phyloP scores from a whole-genome alignment of 2,888 invertebrate genomes.

The Andrena camellia region DNA sequence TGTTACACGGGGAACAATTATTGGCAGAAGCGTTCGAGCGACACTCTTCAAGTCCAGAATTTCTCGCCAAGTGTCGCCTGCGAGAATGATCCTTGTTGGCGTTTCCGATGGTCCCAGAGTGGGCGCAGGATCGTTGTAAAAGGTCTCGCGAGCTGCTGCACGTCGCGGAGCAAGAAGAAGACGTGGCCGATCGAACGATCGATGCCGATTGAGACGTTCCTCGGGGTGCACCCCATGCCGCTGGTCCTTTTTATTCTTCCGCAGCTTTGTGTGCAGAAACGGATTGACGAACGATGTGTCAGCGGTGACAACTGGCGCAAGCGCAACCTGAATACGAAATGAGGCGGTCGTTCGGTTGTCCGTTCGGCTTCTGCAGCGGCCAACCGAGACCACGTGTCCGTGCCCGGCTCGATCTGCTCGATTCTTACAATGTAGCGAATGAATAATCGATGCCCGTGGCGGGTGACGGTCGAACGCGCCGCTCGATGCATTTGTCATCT shows the following conservation, averaged over 20 bases:
- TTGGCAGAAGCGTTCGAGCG: too few species aligned
- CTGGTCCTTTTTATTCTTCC: conserved; percentile 72
- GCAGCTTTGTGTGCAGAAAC: conserved; percentile 82
- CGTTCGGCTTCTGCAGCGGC: conserved; percentile 53
- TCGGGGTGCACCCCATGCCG: conserved; percentile 66
- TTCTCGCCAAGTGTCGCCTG: background rate
- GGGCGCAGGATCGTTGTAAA: background rate
- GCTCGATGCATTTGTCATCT: conserved; percentile 51
- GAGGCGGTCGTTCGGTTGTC: conserved; percentile 72
- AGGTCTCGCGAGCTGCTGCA: conserved; percentile 10
- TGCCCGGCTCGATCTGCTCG: conserved; percentile 40
- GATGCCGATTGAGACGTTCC: conserved; percentile 81
- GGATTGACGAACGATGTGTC: conserved; percentile 85
- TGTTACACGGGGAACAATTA: too few species aligned
- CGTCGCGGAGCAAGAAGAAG: conserved; percentile 68
- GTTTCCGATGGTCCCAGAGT: background rate
- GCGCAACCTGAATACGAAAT: conserved; percentile 84
- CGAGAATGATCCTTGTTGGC: background rate
- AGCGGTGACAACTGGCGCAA: conserved; percentile 85
- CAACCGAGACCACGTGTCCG: conserved; percentile 52
- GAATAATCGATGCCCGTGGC: conserved; percentile 50
- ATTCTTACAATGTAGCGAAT: conserved; percentile 56
- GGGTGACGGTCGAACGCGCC: conserved; percentile 45
- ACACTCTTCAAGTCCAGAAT: too few species aligned
- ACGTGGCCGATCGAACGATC: conserved; percentile 74